Conservation (phyloP, 2,113 vertebrate genomes). For the Forbesichthys agassizii region DNA sequence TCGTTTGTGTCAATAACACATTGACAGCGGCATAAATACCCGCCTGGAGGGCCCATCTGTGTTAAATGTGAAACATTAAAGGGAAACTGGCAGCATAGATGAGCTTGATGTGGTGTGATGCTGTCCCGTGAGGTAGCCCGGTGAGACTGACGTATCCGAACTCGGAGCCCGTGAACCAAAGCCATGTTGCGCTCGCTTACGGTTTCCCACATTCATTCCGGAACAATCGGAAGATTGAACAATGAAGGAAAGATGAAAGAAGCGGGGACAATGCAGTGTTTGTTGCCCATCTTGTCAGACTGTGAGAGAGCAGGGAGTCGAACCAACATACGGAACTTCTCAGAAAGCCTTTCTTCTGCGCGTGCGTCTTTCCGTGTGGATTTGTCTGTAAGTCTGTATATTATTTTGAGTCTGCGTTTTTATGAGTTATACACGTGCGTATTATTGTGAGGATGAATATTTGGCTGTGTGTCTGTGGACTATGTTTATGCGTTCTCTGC, state of each 20-base stretch:
- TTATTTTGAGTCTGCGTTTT: background rate
- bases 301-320: background rate
- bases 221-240: constrained; percentile 23
- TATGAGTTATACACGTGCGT: background rate
- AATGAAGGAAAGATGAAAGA: background rate
- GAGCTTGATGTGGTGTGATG: constrained; percentile 29
- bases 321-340: constrained; percentile 25
- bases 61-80: constrained; percentile 53
- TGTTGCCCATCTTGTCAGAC: constrained; percentile 13
- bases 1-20: constrained; percentile 59
- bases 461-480: background rate
- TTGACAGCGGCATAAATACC: constrained; percentile 52
- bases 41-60: constrained; percentile 48
- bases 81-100: constrained; percentile 3
- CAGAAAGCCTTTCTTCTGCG: background rate
- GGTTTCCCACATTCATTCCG: constrained; percentile 30
- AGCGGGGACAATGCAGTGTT: constrained; percentile 24
- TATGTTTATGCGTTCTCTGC: constrained; percentile 6
- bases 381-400: constrained; percentile 20
- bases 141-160: constrained; percentile 25
- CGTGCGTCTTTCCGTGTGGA: background rate
- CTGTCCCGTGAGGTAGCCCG: constrained; percentile 32
- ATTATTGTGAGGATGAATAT: background rate
- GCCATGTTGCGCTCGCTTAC: constrained; percentile 29
- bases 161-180: constrained; percentile 37